Conservation (phyloP, 2,113 vertebrate species). For the Theristicus caerulescens region DNA sequence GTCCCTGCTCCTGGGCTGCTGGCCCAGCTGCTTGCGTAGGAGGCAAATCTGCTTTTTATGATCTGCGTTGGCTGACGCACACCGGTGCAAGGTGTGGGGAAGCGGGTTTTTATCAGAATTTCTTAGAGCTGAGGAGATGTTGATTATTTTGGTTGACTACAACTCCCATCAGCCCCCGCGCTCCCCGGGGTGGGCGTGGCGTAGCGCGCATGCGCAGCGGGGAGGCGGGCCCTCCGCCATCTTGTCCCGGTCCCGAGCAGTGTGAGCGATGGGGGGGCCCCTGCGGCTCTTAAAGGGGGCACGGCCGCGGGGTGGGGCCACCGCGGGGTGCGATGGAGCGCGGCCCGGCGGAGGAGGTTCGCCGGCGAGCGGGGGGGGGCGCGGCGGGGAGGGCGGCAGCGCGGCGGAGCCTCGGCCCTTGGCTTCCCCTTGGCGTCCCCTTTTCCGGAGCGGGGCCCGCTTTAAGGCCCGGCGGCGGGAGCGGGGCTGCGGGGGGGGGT, state of each 20-base stretch:
- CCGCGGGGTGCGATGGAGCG: not conserved
- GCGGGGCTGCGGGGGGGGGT: too few relatives aligned
- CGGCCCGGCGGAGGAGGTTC: not conserved
- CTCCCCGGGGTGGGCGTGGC: not conserved
- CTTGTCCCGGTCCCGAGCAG: not conserved
- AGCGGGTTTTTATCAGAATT: not conserved
- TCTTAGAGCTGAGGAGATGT: not conserved
- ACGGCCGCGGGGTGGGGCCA: not conserved
- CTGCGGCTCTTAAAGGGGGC: constrained; percentile 9
- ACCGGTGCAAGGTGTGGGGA: not conserved
- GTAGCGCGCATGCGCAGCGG: too few relatives aligned
- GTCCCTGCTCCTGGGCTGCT: not conserved
- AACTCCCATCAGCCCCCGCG: not conserved
- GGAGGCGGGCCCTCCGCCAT: not conserved
- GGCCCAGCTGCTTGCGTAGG: not conserved
- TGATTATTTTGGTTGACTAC: not conserved
- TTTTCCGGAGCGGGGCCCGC: too few relatives aligned
- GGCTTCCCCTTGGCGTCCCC: too few relatives aligned
- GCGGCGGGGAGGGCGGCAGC: not conserved
- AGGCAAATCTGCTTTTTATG: not conserved
- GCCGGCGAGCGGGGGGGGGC: not conserved
- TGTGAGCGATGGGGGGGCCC: not conserved
- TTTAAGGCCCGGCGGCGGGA: too few relatives aligned
- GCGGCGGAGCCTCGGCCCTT: too few relatives aligned
- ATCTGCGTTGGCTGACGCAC: not conserved